Evolutionary conservation across 2,888 invertebrate genomes (phyloP).

Genomic region (Tipula confusa): DNA sequence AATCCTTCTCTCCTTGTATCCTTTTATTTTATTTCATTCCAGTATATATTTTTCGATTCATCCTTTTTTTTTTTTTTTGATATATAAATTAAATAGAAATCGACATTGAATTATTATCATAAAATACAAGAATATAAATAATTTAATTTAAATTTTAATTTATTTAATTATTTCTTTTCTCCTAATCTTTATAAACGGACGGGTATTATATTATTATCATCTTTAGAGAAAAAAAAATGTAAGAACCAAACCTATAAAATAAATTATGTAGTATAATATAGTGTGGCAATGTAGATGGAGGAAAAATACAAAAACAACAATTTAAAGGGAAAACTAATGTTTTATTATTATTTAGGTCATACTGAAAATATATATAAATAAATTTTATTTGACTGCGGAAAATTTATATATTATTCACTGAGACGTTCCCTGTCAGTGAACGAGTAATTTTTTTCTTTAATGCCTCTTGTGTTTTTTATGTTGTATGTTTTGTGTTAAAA

Average conservation of each 20-base stretch:
- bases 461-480: background rate
- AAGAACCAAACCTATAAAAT: background rate
- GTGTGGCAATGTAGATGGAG: background rate
- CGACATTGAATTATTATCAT: background rate
- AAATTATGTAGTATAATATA: background rate
- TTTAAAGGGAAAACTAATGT: background rate
- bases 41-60: background rate
- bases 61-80: background rate
- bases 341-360: constrained; percentile 12
- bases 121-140: background rate
- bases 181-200: background rate
- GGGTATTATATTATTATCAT: background rate
- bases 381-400: background rate
- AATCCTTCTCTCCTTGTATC: background rate
- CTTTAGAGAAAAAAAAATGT: background rate
- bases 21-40: background rate
- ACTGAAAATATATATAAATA: background rate
- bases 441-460: background rate
- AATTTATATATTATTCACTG: background rate
- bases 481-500: background rate
- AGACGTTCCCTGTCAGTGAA: background rate
- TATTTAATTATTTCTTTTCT: constrained; percentile 12
- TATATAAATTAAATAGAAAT: background rate
- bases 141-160: background rate
- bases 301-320: background rate